phyloP scores from a whole-genome alignment of 1,140 invertebrate genomes.

The Pinna nobilis region DNA sequence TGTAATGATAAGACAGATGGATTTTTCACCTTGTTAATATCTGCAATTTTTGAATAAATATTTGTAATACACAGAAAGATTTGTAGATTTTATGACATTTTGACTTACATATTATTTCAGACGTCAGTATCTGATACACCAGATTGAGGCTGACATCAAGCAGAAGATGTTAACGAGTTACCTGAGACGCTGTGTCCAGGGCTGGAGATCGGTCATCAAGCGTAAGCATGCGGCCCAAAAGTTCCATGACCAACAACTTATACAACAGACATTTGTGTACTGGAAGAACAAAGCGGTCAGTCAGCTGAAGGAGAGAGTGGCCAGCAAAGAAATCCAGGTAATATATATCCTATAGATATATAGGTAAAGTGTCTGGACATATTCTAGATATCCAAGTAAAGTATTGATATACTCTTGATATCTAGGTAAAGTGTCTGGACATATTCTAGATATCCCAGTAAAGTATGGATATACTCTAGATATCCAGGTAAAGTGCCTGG shows the following conservation, averaged over 20 bases:
- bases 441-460: too few relatives aligned
- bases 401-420: neutral
- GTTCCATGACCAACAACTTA: slow-evolving; percentile 42
- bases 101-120: slow-evolving; percentile 42
- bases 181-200: slow-evolving; percentile 35
- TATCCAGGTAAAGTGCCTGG: too few relatives aligned
- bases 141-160: slow-evolving; percentile 42
- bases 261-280: slow-evolving; percentile 39
- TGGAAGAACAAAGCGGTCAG: slow-evolving; percentile 46
- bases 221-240: slow-evolving; percentile 49
- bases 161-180: slow-evolving; percentile 23
- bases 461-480: too few relatives aligned
- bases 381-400: too few relatives aligned
- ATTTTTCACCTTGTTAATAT: too few relatives aligned
- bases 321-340: slow-evolving; percentile 47
- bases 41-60: too few relatives aligned
- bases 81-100: too few relatives aligned
- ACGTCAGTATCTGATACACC: slow-evolving; percentile 47
- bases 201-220: slow-evolving; percentile 48
- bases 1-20: too few relatives aligned
- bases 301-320: slow-evolving; percentile 44
- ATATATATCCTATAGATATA: neutral
- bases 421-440: too few relatives aligned
- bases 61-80: too few relatives aligned
- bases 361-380: too few relatives aligned